Evolutionary conservation across 2,797 vertebrate genomes (phyloP), one percentile per base, ranked within the genome.

Genomic region (Acestrorhynchus altus): DNA sequence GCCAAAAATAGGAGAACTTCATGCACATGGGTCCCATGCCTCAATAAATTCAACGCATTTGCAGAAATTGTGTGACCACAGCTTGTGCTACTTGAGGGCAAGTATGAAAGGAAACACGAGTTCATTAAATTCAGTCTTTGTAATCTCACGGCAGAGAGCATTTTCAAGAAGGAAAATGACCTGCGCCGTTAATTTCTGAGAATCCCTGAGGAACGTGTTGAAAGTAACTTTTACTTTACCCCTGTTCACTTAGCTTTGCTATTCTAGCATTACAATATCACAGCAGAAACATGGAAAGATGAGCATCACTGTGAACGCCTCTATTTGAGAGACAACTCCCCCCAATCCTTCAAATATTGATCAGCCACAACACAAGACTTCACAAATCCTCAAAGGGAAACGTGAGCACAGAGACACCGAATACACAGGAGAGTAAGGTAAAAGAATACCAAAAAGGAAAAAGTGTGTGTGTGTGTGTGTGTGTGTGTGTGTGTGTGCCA

Each of bases 31-130:
- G 77, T 39, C 60, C 22, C n/a, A 80, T 20, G 44, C 83, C 84
- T 86, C 57, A 85, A 85, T 78, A 71, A 86, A 86, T 84, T 72
- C 20, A 72, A 49, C 46, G 79, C 72, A 83, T 87, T 86, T 72
- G 83, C 80, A 83, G 40, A 80, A 77, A 76, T 75, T 75, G 74
- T 75, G 39, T 16, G 16, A 51, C 68, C 47, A 61, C 60, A 76
- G 49, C 76, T 56, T 65, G 74, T 59, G 74, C 82, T 86, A 83
- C 77, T 59, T 28, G 81, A 83, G 83, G 85, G 68, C 71, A 68
- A 57, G 77, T 69, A 44, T 57, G 80, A 72, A 54, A n/a, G 39
- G 28, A 79, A 76, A 78, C 61, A 60, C 40, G 61, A 75, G 54
- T 78, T 66, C 42, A 71, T 74, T 40, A 22, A 68, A 65, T 69